Evolutionary conservation across 64 coral and sea anemone genomes (phyloP), one percentile per base, ranked within the genome.

Genomic region (Pocillopora verrucosa): DNA sequence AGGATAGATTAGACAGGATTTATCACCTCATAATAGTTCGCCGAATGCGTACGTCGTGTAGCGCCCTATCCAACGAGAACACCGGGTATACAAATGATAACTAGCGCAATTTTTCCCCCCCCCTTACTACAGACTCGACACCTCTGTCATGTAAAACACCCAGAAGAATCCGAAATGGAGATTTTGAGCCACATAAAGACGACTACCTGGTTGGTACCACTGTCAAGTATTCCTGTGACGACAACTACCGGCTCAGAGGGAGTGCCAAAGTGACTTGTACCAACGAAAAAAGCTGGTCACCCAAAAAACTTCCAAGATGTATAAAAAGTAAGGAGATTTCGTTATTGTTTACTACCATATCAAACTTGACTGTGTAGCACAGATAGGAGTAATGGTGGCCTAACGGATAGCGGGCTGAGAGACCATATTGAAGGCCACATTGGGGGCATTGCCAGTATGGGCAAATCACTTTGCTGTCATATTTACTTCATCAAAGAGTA

Each of bases 191-290:
- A 1, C 19, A 70, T 25, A 15, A 13, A 57, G 20, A 26, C 25
- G 35, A 19, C 19, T 85, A 45, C 38, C 1, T 11, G 1, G 38
- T 85, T 25, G 82, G 65, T 85, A 56, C 82, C 12, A 85, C 41
- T 72, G 82, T 85, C 65, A 85, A n/a, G 22, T 85, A 85, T n/a
- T 3, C 70, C 35, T 85, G 82, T 72, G 56, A 72, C 11, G 82
- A 72, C 82, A 70, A 72, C 1, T 85, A 85, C 82, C 64, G 82
- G 4, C 82, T 85, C 34, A 72, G 37, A 37, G 65, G 82, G 37
- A 45, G 25, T 58, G 38, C 13, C 3, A 2, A 57, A 22, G 36
- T 85, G 36, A 85, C 65, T 2, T 85, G 82, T 12, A 38, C 4
- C 25, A 11, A 56, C 0, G 14, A 72, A 58, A 41, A 36, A 56